phyloP scores from a whole-genome alignment of 2,797 vertebrate genomes.

The Cyclopterus lumpus region DNA sequence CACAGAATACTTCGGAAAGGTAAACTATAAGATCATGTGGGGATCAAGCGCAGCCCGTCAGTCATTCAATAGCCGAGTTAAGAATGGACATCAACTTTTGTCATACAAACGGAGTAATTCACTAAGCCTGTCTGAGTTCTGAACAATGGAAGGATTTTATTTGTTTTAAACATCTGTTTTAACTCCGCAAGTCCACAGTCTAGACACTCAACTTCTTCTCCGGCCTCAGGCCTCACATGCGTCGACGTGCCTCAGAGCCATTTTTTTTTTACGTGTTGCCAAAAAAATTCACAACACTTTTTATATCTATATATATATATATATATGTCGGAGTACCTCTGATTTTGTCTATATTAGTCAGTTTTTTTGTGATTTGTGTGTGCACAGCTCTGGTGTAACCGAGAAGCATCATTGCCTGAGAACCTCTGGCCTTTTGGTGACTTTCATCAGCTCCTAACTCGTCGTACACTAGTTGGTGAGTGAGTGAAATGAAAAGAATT shows the following conservation, averaged over 20 bases:
- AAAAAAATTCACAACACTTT: too few species aligned
- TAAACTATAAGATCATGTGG: background rate
- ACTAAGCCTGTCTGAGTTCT: background rate
- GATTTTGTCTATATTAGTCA: background rate
- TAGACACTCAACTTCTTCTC: conserved; percentile 19
- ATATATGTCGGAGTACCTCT: too few species aligned
- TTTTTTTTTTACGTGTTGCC: background rate
- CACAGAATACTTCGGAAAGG: background rate
- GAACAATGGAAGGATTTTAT: background rate
- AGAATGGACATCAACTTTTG: background rate
- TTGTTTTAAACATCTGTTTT: conserved; percentile 21
- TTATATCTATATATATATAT: too few species aligned
- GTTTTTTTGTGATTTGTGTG: background rate
- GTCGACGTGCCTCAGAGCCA: background rate
- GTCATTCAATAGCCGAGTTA: background rate
- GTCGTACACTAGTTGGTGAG: background rate
- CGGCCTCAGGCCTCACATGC: background rate
- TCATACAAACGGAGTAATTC: conserved; percentile 1
- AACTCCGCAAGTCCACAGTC: conserved; percentile 10
- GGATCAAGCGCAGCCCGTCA: conserved; percentile 1
- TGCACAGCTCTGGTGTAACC: conserved; percentile 3
- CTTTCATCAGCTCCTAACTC: conserved; percentile 5
- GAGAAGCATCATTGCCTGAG: conserved; percentile 1
- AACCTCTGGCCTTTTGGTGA: conserved; percentile 23
- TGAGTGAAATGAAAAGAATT: conserved; percentile 28